Percentiles rank a stretch among this genome's conserved stretches.
Evolutionary conservation across 2,888 invertebrate species (phyloP).

Genomic region (Orthonychiurus folsomi): DNA sequence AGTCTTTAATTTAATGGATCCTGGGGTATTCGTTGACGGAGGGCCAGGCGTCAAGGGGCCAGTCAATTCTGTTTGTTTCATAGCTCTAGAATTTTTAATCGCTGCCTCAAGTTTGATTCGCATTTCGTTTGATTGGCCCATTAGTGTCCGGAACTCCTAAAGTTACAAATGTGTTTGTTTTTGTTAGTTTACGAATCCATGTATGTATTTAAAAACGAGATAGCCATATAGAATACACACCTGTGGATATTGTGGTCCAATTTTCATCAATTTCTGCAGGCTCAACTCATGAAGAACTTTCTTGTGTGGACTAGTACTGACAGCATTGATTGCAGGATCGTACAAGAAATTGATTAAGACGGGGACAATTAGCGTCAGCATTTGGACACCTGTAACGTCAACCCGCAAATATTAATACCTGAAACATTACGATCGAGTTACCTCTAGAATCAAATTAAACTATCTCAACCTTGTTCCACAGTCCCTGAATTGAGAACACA

Average conservation of each 20-base stretch:
- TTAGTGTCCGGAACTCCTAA: conserved; percentile 80
- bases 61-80: conserved; percentile 21
- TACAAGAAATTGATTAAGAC: conserved; percentile 77
- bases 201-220: conserved; percentile 1
- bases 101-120: conserved; percentile 76
- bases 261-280: conserved; percentile 77
- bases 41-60: conserved; percentile 41
- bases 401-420: conserved; percentile 1
- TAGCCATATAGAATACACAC: conserved; percentile 44
- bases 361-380: conserved; percentile 81
- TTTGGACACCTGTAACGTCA: conserved; percentile 69
- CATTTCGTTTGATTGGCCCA: conserved; percentile 72
- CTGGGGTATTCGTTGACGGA: conserved; percentile 48
- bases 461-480: conserved; percentile 51
- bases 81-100: conserved; percentile 52
- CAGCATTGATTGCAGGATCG: conserved; percentile 56
- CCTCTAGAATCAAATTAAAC: too few relatives aligned
- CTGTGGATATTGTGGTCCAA: conserved; percentile 86
- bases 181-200: too few relatives aligned
- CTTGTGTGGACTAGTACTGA: conserved; percentile 53
- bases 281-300: conserved; percentile 76
- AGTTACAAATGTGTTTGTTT: conserved; percentile 39
- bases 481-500: conserved; percentile 47
- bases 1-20: conserved; percentile 80
- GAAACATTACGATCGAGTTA: too few relatives aligned